A percentile compares a stretch with the other conserved stretches of the same genome.
phyloP scores from a whole-genome alignment of 2,888 invertebrate genomes.

The Drosophila borborema region DNA sequence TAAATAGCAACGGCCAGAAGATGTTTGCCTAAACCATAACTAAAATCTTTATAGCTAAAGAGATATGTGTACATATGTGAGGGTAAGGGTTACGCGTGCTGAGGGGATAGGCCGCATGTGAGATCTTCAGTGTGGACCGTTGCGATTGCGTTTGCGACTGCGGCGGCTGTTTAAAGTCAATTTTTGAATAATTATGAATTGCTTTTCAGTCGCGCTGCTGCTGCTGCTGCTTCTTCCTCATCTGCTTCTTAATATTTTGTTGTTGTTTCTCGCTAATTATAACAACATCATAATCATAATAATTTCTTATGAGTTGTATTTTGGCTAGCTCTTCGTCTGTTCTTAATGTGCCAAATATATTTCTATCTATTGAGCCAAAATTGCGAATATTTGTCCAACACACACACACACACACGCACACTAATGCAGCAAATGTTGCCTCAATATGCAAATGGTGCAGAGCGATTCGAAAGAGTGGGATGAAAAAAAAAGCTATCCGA shows the following conservation, averaged over 20 bases:
- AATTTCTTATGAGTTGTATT: conserved; percentile 58
- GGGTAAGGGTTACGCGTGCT: too few relatives aligned
- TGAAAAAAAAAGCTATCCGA: conserved; percentile 12
- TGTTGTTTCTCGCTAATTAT: conserved; percentile 74
- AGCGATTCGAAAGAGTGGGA: conserved; percentile 23
- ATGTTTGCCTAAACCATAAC: conserved; percentile 79
- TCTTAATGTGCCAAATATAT: conserved; percentile 77
- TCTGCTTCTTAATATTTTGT: conserved; percentile 9
- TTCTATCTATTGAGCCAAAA: conserved; percentile 63
- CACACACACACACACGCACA: conserved; percentile 30
- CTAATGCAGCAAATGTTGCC: conserved; percentile 8
- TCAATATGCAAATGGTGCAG: conserved; percentile 33
- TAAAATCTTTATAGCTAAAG: conserved; percentile 76
- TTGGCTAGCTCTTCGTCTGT: conserved; percentile 58
- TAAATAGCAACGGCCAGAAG: conserved; percentile 70
- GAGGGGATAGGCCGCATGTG: background rate
- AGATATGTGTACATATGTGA: conserved; percentile 37
- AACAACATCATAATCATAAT: conserved; percentile 76
- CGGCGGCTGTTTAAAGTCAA: conserved; percentile 74
- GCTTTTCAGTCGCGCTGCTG: conserved; percentile 57
- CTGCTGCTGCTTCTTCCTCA: background rate
- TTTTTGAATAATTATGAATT: conserved; percentile 81
- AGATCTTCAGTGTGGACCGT: conserved; percentile 11
- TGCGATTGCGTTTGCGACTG: conserved; percentile 26
- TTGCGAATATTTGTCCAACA: conserved; percentile 64